Conservation (phyloP, 2,797 vertebrate species). For the Pseudochirops corinnae region DNA sequence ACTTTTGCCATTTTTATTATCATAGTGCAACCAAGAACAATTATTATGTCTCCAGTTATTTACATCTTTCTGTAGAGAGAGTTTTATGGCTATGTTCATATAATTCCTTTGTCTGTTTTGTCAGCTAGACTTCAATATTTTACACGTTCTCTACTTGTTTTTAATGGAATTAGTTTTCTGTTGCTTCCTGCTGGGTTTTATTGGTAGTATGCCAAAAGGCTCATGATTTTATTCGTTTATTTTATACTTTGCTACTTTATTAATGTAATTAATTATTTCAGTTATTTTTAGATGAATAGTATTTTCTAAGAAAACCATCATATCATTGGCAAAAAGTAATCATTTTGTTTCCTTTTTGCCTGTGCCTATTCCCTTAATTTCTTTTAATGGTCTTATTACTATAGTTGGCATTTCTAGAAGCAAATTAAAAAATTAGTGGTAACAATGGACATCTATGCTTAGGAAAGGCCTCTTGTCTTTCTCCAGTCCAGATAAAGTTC, state of each 20-base stretch:
- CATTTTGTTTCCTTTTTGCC: neutral
- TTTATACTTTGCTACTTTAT: neutral
- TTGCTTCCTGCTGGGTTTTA: neutral
- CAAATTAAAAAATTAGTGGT: neutral
- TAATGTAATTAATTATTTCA: neutral
- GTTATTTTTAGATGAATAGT: neutral
- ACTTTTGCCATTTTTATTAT: neutral
- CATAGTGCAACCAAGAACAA: neutral
- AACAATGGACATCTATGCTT: neutral
- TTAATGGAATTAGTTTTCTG: neutral
- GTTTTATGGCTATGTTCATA: neutral
- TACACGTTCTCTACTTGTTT: neutral
- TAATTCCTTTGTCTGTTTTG: neutral
- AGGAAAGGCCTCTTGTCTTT: neutral
- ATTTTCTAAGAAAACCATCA: neutral
- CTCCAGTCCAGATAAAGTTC: neutral
- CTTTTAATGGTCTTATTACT: neutral
- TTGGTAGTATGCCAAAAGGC: neutral
- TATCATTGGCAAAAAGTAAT: neutral
- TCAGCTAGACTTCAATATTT: neutral
- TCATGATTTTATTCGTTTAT: neutral
- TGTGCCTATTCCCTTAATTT: neutral
- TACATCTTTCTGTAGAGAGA: neutral
- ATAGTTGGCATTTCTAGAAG: neutral
- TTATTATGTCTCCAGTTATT: too few relatives aligned